Evolutionary conservation across 2,797 vertebrate species (phyloP).

Genomic region (Aulostomus chinensis): DNA sequence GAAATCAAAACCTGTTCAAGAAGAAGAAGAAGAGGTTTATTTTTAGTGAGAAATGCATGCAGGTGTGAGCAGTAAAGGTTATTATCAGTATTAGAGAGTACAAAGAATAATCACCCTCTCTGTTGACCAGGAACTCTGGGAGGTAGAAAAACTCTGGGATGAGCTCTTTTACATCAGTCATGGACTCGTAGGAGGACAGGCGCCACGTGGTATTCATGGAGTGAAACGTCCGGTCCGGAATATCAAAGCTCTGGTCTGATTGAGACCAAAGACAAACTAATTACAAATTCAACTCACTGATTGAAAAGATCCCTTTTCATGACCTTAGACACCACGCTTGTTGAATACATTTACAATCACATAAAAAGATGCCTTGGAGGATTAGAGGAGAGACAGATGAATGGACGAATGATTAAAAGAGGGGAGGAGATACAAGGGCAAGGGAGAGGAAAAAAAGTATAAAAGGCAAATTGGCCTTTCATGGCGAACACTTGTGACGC

Average conservation of each 20-base stretch:
- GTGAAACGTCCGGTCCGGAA: slow-evolving; percentile 98
- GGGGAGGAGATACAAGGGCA: slow-evolving; percentile 10
- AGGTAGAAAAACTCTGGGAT: slow-evolving; percentile 99
- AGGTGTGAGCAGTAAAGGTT: neutral
- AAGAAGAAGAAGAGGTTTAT: neutral
- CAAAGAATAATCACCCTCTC: slow-evolving; percentile 86
- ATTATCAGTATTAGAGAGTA: neutral
- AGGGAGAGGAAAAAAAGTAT: slow-evolving; percentile 15
- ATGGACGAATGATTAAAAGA: slow-evolving; percentile 45
- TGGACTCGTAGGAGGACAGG: slow-evolving; percentile 97
- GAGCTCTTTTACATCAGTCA: slow-evolving; percentile 98
- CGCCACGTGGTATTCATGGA: slow-evolving; percentile 99
- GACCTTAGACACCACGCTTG: slow-evolving; percentile 39
- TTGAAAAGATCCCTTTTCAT: slow-evolving; percentile 68
- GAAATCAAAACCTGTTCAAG: slow-evolving; percentile 92
- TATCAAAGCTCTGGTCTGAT: slow-evolving; percentile 99
- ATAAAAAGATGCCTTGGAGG: slow-evolving; percentile 59
- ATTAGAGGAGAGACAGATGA: slow-evolving; percentile 51
- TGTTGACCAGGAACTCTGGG: slow-evolving; percentile 96
- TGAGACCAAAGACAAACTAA: slow-evolving; percentile 62
- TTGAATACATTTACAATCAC: slow-evolving; percentile 64
- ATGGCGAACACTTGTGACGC: slow-evolving; percentile 30
- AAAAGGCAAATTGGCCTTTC: slow-evolving; percentile 49
- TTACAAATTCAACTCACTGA: slow-evolving; percentile 64
- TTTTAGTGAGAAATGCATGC: neutral